phyloP scores from a whole-genome alignment of 2,888 invertebrate genomes.

The Callosobruchus maculatus region DNA sequence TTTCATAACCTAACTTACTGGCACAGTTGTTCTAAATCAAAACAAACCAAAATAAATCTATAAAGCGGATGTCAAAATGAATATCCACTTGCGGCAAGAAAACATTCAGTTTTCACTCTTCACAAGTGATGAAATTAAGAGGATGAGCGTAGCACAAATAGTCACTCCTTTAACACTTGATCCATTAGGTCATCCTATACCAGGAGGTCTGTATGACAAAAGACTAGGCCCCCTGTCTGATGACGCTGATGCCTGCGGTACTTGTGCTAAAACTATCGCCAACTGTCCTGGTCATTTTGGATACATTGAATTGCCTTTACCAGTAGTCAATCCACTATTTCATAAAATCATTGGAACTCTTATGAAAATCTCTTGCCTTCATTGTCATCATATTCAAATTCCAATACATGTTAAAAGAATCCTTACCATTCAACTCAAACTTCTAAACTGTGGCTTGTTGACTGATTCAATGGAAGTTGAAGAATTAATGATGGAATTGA shows the following conservation, averaged over 20 bases:
- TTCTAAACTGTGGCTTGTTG: slow-evolving; percentile 71
- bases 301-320: slow-evolving; percentile 84
- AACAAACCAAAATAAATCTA: not conserved
- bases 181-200: slow-evolving; percentile 73
- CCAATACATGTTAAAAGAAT: slow-evolving; percentile 46
- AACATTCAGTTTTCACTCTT: slow-evolving; percentile 66
- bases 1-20: not conserved
- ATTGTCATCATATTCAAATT: slow-evolving; percentile 65
- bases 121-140: slow-evolving; percentile 70
- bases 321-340: slow-evolving; percentile 89
- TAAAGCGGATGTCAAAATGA: not conserved
- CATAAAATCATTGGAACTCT: slow-evolving; percentile 68
- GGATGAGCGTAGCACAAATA: slow-evolving; percentile 78
- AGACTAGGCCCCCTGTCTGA: slow-evolving; percentile 59
- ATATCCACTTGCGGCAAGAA: slow-evolving; percentile 21
- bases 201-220: slow-evolving; percentile 89
- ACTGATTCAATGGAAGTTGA: slow-evolving; percentile 66
- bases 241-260: slow-evolving; percentile 71
- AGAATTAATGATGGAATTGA: slow-evolving; percentile 28
- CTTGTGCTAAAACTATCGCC: slow-evolving; percentile 66
- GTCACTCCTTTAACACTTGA: slow-evolving; percentile 78
- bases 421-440: slow-evolving; percentile 61
- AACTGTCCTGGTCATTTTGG: slow-evolving; percentile 93
- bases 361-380: slow-evolving; percentile 66
- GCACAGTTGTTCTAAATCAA: not conserved